Evolutionary conservation across 1,140 invertebrate species (phyloP).

Genomic region (Drosophila burlai): DNA sequence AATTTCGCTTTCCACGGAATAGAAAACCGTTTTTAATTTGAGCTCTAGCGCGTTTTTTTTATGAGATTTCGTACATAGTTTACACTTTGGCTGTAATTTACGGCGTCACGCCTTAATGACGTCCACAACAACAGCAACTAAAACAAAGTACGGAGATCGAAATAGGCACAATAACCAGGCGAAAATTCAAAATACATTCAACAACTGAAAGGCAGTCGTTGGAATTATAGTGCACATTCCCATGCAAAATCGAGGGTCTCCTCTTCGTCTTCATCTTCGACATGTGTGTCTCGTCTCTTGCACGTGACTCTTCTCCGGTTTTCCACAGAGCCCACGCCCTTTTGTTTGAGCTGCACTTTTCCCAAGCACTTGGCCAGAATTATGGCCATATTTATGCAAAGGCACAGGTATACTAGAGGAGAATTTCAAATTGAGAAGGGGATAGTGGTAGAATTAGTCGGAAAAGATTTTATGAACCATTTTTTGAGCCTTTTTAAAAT

Average conservation of each 20-base stretch:
- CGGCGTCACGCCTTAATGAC: conserved; percentile 78
- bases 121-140: conserved; percentile 33
- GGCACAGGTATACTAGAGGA: not conserved
- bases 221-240: conserved; percentile 58
- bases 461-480: not conserved
- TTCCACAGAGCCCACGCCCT: conserved; percentile 62
- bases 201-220: conserved; percentile 29
- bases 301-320: conserved; percentile 45
- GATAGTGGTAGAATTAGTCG: not conserved
- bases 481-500: not conserved
- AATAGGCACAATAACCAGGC: conserved; percentile 34
- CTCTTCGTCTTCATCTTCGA: conserved; percentile 22
- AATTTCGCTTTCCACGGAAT: conserved; percentile 77
- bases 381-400: conserved; percentile 1
- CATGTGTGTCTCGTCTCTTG: conserved; percentile 33
- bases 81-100: conserved; percentile 76
- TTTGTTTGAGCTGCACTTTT: conserved; percentile 56
- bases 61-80: conserved; percentile 55
- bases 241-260: conserved; percentile 31
- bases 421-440: not conserved
- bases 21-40: conserved; percentile 73
- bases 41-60: conserved; percentile 43
- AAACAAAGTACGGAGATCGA: too few relatives aligned
- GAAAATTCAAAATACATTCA: conserved; percentile 10
- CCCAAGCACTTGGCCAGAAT: conserved; percentile 30